Conservation (phyloP, 2,797 vertebrate genomes). For the Chelmon rostratus region DNA sequence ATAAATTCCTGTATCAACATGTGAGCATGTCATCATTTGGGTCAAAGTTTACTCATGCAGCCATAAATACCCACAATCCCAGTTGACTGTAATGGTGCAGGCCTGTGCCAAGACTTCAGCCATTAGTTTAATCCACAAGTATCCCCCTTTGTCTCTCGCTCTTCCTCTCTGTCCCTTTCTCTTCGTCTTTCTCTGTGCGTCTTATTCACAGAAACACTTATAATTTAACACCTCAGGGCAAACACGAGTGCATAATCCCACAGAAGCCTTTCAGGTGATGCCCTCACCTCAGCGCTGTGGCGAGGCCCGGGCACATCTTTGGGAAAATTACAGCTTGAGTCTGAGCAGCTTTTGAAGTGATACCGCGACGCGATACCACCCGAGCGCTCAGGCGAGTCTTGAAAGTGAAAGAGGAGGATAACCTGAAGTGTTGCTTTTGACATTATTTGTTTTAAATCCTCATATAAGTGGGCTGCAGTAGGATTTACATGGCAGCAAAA, state of each 20-base stretch:
- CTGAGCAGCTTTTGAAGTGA: neutral
- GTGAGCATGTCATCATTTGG: neutral
- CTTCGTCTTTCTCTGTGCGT: too few relatives aligned
- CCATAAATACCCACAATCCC: neutral
- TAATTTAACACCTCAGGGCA: constrained; percentile 19
- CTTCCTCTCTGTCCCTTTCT: neutral
- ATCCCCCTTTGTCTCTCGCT: constrained; percentile 22
- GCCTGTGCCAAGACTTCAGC: constrained; percentile 40
- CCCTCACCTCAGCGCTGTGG: neutral
- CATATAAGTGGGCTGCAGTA: neutral
- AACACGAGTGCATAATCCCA: neutral
- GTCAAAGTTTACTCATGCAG: constrained; percentile 41
- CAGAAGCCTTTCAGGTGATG: neutral
- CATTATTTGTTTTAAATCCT: neutral
- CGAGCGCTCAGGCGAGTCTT: neutral
- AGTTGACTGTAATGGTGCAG: constrained; percentile 12
- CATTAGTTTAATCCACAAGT: constrained; percentile 4
- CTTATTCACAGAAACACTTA: neutral
- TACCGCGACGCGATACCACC: neutral
- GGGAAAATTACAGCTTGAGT: neutral
- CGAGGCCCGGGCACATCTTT: neutral
- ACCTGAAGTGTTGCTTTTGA: neutral
- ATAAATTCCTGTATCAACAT: constrained; percentile 40
- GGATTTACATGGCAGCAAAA: neutral
- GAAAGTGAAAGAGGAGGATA: neutral